Conservation (phyloP, 2,888 invertebrate species). For the Chrysolina haemoptera region DNA sequence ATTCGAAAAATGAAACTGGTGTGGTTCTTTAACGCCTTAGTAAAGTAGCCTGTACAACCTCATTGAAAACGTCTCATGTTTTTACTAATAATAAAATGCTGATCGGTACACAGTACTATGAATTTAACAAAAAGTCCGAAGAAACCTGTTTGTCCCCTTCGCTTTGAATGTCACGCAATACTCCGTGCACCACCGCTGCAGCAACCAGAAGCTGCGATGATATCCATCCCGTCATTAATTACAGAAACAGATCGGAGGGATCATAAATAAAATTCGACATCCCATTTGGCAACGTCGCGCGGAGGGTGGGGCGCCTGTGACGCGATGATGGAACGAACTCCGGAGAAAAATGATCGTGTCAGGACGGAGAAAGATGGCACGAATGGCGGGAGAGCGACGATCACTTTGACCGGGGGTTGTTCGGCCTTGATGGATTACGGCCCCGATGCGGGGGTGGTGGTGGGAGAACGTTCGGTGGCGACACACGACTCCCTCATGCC, state of each 20-base stretch:
- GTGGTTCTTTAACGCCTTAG: too few species aligned
- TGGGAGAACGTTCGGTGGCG: constrained; percentile 54
- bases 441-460: constrained; percentile 69
- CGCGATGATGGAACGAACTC: constrained; percentile 83
- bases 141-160: too few species aligned
- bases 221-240: constrained; percentile 70
- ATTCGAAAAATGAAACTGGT: too few species aligned
- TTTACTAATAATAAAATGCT: too few species aligned
- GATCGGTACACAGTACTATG: too few species aligned
- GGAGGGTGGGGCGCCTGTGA: constrained; percentile 77
- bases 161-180: constrained; percentile 30
- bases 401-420: constrained; percentile 74
- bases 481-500: constrained; percentile 67
- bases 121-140: too few species aligned
- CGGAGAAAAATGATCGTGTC: constrained; percentile 82
- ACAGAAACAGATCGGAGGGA: constrained; percentile 70
- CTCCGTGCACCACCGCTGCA: constrained; percentile 46
- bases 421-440: constrained; percentile 71
- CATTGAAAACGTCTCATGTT: too few species aligned
- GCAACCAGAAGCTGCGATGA: constrained; percentile 63
- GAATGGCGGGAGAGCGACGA: constrained; percentile 71
- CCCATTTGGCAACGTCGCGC: constrained; percentile 72
- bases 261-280: constrained; percentile 72
- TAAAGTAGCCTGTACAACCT: too few species aligned
- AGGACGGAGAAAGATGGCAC: constrained; percentile 64